Evolutionary conservation across 1,140 invertebrate species (phyloP), one percentile per base, ranked within the genome.

Genomic region (Leptopilina boulardi): DNA sequence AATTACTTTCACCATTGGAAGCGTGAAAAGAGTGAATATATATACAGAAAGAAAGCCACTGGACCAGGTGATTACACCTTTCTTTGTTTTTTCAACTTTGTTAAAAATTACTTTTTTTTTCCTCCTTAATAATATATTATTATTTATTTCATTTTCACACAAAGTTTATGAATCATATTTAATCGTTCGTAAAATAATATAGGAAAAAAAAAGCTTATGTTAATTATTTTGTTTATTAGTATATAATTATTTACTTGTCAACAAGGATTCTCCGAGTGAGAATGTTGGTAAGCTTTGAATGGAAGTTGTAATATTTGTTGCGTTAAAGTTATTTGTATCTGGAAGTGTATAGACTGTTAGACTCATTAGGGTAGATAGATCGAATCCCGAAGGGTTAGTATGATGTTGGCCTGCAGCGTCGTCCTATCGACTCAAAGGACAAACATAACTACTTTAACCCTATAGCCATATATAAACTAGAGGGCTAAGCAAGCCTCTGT

Each of bases 371-470:
- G 85, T 80, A 84, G 82, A 84, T 87, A 85, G 85, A 88, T 87
- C 87, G 80, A 88, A 86, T 87, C 87, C 83, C 85, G 82, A 80
- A 88, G 87, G 88, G 89, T 89, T 89, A 90, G 83, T n/a, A n/a
- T 83, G 80, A 78, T 83, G 83, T 86, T 84, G 83, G 82, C 86
- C 86, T 83, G 87, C 75, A 86, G 84, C 85, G 23, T 30, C 10
- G 81, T 79, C 83, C 85, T 78, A 82, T 84, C 85, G 83, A 83
- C 87, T 91, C 89, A 91, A 91, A 90, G 89, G 89, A 91, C 89
- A 90, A 90, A 88, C 88, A 90, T 90, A 91, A 90, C 89, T 87
- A 89, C 89, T 90, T 90, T 90, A 90, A 87, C 77, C 85, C 80
- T 81, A n/a, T n/a, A 83, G 83, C 88, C 88, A 81, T n/a, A n/a